Conservation (phyloP, 2,888 invertebrate genomes). For the Eulithis prunata region DNA sequence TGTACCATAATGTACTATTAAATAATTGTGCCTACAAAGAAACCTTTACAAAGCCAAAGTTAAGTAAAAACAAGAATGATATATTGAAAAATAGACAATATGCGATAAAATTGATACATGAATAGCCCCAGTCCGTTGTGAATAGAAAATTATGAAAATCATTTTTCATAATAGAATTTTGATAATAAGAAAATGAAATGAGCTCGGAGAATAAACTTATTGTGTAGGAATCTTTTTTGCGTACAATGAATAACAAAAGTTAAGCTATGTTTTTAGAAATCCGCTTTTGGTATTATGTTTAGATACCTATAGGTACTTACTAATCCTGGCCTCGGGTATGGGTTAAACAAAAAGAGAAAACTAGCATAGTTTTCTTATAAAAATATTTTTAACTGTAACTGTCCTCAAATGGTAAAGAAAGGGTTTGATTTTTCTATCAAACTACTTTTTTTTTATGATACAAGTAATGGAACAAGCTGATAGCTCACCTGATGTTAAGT, state of each 20-base stretch:
- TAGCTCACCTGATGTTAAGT: too few relatives aligned
- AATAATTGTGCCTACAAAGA: too few relatives aligned
- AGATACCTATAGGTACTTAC: too few relatives aligned
- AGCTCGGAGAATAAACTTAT: neutral
- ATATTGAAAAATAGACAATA: neutral
- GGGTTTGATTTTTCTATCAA: too few relatives aligned
- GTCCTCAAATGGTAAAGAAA: too few relatives aligned
- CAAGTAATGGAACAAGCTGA: too few relatives aligned
- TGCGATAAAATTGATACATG: slow-evolving; percentile 7
- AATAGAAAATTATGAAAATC: slow-evolving; percentile 18
- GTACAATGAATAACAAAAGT: neutral
- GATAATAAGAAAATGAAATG: neutral
- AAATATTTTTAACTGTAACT: too few relatives aligned
- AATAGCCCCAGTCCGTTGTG: slow-evolving; percentile 2
- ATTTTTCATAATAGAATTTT: slow-evolving; percentile 7
- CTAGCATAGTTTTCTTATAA: too few relatives aligned
- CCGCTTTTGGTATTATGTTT: neutral
- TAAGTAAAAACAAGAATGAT: neutral
- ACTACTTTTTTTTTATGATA: too few relatives aligned
- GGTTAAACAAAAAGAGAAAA: too few relatives aligned
- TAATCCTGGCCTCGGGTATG: too few relatives aligned
- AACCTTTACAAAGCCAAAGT: neutral
- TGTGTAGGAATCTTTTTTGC: neutral
- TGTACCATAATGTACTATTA: too few relatives aligned
- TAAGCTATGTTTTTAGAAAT: neutral